A percentile compares a stretch with the other conserved stretches of the same genome.
phyloP scores from a whole-genome alignment of 2,888 invertebrate genomes.

The Apamea monoglypha region DNA sequence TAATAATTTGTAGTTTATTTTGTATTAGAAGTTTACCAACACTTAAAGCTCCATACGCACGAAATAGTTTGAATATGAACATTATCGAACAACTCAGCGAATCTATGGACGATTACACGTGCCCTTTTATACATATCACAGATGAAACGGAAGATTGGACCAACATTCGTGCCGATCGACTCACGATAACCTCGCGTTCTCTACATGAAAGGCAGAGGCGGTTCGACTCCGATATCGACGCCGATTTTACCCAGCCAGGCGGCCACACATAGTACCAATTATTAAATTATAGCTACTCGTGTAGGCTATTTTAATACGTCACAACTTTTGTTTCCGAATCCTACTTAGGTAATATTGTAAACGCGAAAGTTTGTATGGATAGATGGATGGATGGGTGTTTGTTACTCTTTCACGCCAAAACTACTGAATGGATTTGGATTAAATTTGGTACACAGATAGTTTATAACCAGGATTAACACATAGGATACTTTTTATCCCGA shows the following conservation, averaged over 20 bases:
- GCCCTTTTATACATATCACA: not conserved
- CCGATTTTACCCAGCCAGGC: not conserved
- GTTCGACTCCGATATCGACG: not conserved
- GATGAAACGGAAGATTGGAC: slow-evolving; percentile 1
- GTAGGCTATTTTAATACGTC: not conserved
- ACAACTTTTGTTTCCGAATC: not conserved
- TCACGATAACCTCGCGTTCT: not conserved
- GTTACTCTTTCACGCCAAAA: too few species aligned
- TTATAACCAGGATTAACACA: too few species aligned
- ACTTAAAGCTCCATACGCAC: not conserved
- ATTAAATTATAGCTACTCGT: not conserved
- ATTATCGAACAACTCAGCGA: not conserved
- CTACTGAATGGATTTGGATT: too few species aligned
- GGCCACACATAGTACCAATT: not conserved
- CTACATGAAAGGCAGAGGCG: not conserved
- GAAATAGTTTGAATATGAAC: slow-evolving; percentile 7
- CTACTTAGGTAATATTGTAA: too few species aligned
- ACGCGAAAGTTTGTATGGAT: too few species aligned
- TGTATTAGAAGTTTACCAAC: too few species aligned
- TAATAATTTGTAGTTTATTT: too few species aligned
- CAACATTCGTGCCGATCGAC: not conserved
- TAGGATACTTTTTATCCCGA: too few species aligned
- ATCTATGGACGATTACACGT: not conserved
- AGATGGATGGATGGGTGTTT: too few species aligned
- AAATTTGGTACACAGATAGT: too few species aligned